These are phyloP conservation scores for Caenorhabditis latens DNA, from an alignment of 1,140 invertebrate genomes.

Conservation along the genomic window DNA sequence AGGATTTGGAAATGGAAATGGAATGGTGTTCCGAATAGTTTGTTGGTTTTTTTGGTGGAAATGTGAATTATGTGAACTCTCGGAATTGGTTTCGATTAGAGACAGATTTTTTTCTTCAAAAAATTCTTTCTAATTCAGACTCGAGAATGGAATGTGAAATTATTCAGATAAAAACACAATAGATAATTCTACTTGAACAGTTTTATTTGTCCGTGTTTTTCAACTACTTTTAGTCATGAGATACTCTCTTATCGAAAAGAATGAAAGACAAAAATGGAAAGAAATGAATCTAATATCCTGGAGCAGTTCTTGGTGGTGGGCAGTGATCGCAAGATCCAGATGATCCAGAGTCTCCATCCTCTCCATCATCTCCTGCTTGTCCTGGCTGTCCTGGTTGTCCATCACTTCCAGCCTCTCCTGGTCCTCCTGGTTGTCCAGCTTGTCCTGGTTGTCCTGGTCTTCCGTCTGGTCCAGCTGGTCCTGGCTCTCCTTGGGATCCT, in stretches of 20 bases:
- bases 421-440: slow-evolving; percentile 59
- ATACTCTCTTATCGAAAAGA: slow-evolving; percentile 46
- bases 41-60: no score
- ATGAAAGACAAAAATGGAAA: slow-evolving; percentile 45
- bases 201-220: slow-evolving; percentile 4
- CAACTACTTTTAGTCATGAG: slow-evolving; percentile 41
- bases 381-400: slow-evolving; percentile 63
- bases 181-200: slow-evolving; percentile 12
- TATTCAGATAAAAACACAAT: neutral
- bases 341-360: slow-evolving; percentile 58
- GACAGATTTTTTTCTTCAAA: no score
- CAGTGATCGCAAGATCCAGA: slow-evolving; percentile 59
- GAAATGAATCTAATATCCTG: slow-evolving; percentile 46
- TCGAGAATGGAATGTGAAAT: no score
- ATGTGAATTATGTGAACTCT: no score
- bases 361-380: slow-evolving; percentile 59
- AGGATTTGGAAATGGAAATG: neutral
- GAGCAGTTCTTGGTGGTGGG: slow-evolving; percentile 53
- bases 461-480: slow-evolving; percentile 61
- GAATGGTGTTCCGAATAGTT: neutral
- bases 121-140: no score
- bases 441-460: slow-evolving; percentile 61
- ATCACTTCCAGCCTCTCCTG: slow-evolving; percentile 64
- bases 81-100: no score
- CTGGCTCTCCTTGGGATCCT: slow-evolving; percentile 62